Conservation (phyloP, 2,113 vertebrate species). For the Psephotus haematonotus region DNA sequence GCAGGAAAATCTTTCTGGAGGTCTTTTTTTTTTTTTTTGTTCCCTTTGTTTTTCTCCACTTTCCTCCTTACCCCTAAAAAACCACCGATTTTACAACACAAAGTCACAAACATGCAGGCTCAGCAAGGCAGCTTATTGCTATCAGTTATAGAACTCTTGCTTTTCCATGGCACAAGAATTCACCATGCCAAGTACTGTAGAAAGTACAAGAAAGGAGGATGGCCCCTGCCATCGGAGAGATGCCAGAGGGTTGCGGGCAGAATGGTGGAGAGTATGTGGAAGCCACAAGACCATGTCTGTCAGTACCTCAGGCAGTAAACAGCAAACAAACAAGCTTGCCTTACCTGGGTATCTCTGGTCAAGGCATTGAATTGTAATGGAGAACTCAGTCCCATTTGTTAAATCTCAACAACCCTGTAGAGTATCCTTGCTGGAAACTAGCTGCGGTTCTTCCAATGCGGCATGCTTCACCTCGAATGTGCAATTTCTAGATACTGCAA, state of each 20-base stretch:
- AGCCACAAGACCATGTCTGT: background rate
- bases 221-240: background rate
- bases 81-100: background rate
- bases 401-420: background rate
- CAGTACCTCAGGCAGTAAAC: background rate
- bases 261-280: background rate
- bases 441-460: background rate
- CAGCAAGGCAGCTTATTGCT: background rate
- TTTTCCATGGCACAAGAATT: background rate
- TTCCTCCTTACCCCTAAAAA: background rate
- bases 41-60: background rate
- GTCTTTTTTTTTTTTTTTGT: background rate
- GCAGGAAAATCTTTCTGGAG: background rate
- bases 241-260: background rate
- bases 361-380: background rate
- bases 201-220: background rate
- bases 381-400: background rate
- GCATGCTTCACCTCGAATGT: background rate
- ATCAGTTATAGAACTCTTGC: background rate
- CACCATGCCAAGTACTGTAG: accelerated
- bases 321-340: background rate
- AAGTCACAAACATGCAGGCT: background rate
- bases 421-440: background rate
- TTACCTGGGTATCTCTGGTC: background rate
- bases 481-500: background rate